A percentile compares a stretch with the other conserved stretches of the same genome.
Evolutionary conservation across 2,113 vertebrate genomes (phyloP).

Genomic region (Vireo altiloquus): DNA sequence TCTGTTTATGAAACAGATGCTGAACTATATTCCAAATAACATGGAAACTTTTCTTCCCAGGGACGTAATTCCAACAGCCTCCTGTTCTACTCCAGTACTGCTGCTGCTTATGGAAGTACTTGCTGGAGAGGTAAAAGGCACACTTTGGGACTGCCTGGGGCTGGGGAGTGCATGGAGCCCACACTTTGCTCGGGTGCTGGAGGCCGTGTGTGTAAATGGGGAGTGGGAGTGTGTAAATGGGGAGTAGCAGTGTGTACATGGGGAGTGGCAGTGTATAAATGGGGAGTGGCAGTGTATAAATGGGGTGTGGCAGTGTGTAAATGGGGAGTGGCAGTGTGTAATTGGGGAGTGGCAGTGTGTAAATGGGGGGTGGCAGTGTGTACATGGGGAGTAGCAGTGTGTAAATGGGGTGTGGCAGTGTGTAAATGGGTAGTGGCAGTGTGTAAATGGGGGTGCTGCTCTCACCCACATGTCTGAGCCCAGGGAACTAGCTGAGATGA

Average conservation of each 20-base stretch:
- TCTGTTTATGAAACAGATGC: background rate
- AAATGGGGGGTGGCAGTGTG: too few species aligned
- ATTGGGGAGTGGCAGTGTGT: too few species aligned
- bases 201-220: background rate
- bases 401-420: too few species aligned
- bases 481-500: fast-evolving
- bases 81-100: background rate
- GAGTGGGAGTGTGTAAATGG: background rate
- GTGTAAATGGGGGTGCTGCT: background rate
- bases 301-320: too few species aligned
- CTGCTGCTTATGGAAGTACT: background rate
- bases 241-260: background rate
- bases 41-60: too few species aligned
- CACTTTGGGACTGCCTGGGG: background rate
- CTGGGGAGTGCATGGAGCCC: fast-evolving
- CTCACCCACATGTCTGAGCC: background rate
- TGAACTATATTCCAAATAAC: background rate
- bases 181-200: fast-evolving
- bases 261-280: background rate
- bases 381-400: too few species aligned
- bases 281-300: too few species aligned
- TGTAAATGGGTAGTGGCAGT: background rate
- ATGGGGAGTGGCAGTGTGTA: background rate
- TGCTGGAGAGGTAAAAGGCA: background rate
- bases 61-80: background rate